Evolutionary conservation across 2,797 vertebrate species (phyloP).

Genomic region (Phyllotis vaccarum): DNA sequence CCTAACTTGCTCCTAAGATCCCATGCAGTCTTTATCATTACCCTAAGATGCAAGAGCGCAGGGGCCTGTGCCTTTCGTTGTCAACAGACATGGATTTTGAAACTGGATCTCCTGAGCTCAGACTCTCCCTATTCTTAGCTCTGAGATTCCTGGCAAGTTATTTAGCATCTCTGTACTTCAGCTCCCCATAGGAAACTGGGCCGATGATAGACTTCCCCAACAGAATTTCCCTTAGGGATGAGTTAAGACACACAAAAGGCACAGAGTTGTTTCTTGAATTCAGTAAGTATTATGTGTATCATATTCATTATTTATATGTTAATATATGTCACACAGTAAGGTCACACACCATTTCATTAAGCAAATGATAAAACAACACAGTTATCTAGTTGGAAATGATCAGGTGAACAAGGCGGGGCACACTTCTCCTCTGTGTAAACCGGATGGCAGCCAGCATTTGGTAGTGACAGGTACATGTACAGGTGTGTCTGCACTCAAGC

Average conservation of each 20-base stretch:
- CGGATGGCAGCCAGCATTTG: accelerated
- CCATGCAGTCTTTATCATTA: background rate
- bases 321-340: too few relatives aligned
- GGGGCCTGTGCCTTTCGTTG: background rate
- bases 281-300: background rate
- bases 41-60: accelerated
- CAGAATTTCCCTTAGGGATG: background rate
- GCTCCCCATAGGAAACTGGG: background rate
- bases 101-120: background rate
- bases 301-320: background rate
- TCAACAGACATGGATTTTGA: background rate
- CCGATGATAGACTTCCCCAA: background rate
- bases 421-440: background rate
- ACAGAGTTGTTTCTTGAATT: background rate
- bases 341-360: background rate
- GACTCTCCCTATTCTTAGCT: background rate
- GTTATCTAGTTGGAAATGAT: accelerated
- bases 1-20: background rate
- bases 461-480: accelerated
- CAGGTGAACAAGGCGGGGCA: accelerated
- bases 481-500: background rate
- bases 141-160: background rate
- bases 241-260: background rate
- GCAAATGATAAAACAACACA: background rate
- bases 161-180: background rate